Evolutionary conservation across 2,113 vertebrate species (phyloP), one percentile per base, ranked within the genome.

Genomic region (Petrocephalus microphthalmus): DNA sequence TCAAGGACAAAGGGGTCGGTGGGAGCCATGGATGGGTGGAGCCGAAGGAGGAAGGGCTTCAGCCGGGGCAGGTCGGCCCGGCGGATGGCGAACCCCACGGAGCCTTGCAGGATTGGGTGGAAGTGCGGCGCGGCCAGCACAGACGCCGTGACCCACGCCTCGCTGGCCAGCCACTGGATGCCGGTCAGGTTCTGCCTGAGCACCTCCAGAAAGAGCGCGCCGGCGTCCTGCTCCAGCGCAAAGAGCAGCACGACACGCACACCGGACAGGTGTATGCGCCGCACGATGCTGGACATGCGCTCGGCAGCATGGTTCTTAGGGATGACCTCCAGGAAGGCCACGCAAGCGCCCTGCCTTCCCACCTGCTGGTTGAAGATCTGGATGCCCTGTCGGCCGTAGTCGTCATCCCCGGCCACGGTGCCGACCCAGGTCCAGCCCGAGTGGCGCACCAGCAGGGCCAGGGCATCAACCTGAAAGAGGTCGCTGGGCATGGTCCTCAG

Each of bases 371-470:
- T 93, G 89, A 96, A 96, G 33, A 95, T 93, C 60, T 93, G 95
- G 33, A 95, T 94, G 0, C 96, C 96, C n/a, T 93, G 92, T 20
- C 90, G 95, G 25, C 96, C 96, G 64, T 95, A 95, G 0, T 93
- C 96, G 84, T 96, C 96, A 54, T 95, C 95, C 0, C 95, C 95
- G n/a, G 95, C 95, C 5, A 96, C 91, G 37, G 95, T 92, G 57
- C 96, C 96, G 20, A 96, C 92, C 96, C 96, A 96, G 5, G 93
- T 95, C 95, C 96, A 96, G 84, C 93, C 93, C 71, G 96, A 96
- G 93, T 96, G 93, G 57, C 92, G 92, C 7, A 96, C 94, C n/a
- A 96, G 93, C 82, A 96, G 94, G 8, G 93, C 90, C 20, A 96
- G 90, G 25, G 96, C 96, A 87, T 94, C 90, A 15, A 96, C 94